Percentiles rank a stretch among this genome's conserved stretches.
Evolutionary conservation across 2,888 invertebrate species (phyloP).

Genomic region (Colletes collaris): DNA sequence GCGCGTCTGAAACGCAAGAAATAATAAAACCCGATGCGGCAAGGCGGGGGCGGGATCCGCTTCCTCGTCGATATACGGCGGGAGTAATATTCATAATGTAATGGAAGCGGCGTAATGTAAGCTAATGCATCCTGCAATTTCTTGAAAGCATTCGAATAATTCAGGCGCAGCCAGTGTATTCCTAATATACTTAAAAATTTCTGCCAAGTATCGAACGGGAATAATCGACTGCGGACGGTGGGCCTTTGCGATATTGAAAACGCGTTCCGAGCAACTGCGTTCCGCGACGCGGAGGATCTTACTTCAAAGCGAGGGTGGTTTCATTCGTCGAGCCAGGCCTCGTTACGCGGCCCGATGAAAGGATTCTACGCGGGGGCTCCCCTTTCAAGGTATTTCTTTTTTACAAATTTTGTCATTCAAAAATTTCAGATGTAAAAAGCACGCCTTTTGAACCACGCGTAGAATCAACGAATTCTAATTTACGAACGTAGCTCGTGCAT

Average conservation of each 20-base stretch:
- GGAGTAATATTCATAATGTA: slow-evolving; percentile 72
- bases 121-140: slow-evolving; percentile 72
- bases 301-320: slow-evolving; percentile 44
- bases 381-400: neutral
- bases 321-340: slow-evolving; percentile 29
- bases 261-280: slow-evolving; percentile 36
- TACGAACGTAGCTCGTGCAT: too few species aligned
- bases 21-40: slow-evolving; percentile 61
- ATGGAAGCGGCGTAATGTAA: slow-evolving; percentile 71
- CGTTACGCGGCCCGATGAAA: slow-evolving; percentile 26
- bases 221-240: slow-evolving; percentile 45
- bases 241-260: slow-evolving; percentile 55
- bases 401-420: too few species aligned
- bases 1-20: slow-evolving; percentile 60
- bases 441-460: too few species aligned
- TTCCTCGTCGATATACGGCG: slow-evolving; percentile 66
- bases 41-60: slow-evolving; percentile 14
- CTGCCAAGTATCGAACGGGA: slow-evolving; percentile 62
- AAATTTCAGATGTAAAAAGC: too few species aligned
- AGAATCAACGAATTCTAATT: too few species aligned
- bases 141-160: slow-evolving; percentile 73
- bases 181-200: slow-evolving; percentile 70
- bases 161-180: slow-evolving; percentile 66
- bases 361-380: slow-evolving; percentile 14
- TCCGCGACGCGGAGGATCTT: slow-evolving; percentile 25